These are phyloP conservation scores for Equus quagga DNA, from an alignment of 2,113 vertebrate genomes.

Conservation along the genomic window DNA sequence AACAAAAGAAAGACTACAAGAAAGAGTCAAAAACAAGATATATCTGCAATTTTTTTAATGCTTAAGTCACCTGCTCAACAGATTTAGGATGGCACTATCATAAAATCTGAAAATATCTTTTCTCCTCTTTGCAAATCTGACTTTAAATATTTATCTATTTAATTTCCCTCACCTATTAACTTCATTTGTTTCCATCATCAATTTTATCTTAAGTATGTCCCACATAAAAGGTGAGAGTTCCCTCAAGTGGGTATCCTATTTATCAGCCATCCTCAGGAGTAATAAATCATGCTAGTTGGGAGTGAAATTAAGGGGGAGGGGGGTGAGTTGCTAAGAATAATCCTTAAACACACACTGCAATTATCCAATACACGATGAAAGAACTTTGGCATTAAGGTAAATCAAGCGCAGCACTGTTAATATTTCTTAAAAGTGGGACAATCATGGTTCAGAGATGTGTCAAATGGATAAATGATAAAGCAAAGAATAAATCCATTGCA, in stretches of 20 bases:
- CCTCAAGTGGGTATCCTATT: background rate
- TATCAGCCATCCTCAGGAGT: background rate
- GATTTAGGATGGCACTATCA: background rate
- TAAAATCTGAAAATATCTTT: background rate
- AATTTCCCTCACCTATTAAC: conserved; percentile 37
- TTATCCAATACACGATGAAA: background rate
- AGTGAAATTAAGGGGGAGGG: background rate
- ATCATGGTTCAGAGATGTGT: conserved; percentile 24
- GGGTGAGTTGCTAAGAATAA: background rate
- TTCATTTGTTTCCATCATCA: conserved; percentile 14
- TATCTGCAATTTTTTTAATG: background rate
- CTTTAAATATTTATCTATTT: background rate
- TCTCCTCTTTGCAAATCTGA: background rate
- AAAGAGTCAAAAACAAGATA: background rate
- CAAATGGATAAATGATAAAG: conserved; percentile 18
- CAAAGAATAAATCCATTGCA: background rate
- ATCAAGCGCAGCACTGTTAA: background rate
- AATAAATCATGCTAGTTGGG: background rate
- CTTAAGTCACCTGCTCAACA: background rate
- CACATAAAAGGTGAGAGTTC: background rate
- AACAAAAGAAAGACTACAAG: background rate
- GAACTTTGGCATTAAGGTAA: background rate
- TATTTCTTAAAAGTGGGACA: conserved; percentile 30
- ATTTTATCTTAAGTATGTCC: background rate
- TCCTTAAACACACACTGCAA: conserved; percentile 5